phyloP scores from a whole-genome alignment of 2,113 vertebrate genomes.

The human region GRCh38 chr2:36512001-36512500 shows the following conservation, averaged over 20 bases:
- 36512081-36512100: background rate
- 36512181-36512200: background rate
- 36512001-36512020: background rate
- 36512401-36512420: background rate
- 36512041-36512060: background rate
- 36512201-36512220: background rate
- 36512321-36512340: conserved; percentile 89
- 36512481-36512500: background rate
- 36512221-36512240: conserved; percentile 20
- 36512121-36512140: background rate
- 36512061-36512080: background rate
- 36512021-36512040: background rate
- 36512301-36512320: conserved; percentile 93
- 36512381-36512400: conserved; percentile 93
- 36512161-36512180: background rate
- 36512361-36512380: conserved; percentile 88
- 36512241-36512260: conserved; percentile 78
- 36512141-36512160: background rate
- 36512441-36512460: background rate
- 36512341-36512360: conserved; percentile 91
- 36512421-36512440: background rate
- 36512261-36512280: conserved; percentile 90
- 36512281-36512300: conserved; percentile 93
- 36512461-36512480: background rate
- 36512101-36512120: background rate